Base-by-base conservation (phyloP, 1,140 invertebrate genomes). In the Mercenaria mercenaria region DNA sequence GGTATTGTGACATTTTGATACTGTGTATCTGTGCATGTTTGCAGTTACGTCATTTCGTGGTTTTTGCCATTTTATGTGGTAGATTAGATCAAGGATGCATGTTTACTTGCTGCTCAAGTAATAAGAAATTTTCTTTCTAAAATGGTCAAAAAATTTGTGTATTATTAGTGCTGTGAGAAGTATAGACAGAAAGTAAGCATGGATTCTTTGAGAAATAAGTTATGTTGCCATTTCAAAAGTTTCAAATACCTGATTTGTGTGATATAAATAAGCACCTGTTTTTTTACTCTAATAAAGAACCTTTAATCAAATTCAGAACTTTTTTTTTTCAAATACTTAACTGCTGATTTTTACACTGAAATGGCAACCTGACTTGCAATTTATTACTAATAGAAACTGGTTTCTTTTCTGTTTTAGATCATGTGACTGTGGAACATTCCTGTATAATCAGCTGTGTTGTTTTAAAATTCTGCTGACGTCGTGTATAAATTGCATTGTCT, bases 371-470 rank as follows among this genome's bases (percentile, higher is more conserved):
- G 6, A n/a, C 15, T 72, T 64, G 59, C 29, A 72, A 41, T 23
- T 39, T 72, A 23, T 37, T 39, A 72, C 67, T 72, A 72, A 72
- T 72, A 72, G 34, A 39, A 20, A 18, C 1, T 39, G 34, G 67
- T 72, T 72, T 72, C 67, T 72, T n/a, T 72, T 34, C 34, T 37
- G 32, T 72, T 72, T 37, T 72, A 72, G 67, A 39, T 72, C 37
- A 37, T 72, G 34, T 72, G 11, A 72, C 67, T n/a, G 67, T 72
- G 67, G 67, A 72, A 72, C 67, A n/a, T 72, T 72, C 67, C 67
- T 39, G 37, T 72, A 3, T 39, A 72, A 72, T 39, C 67, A 18
- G 37, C 29, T 41, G 37, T 39, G 18, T 8, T 72, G 67, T 72
- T 37, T 37, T 72, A 10, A 10, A 39, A 8, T 72, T 72, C 29